Evolutionary conservation across 2,888 invertebrate genomes (phyloP), one percentile per base, ranked within the genome.

Genomic region (Drosophila hamatofila): DNA sequence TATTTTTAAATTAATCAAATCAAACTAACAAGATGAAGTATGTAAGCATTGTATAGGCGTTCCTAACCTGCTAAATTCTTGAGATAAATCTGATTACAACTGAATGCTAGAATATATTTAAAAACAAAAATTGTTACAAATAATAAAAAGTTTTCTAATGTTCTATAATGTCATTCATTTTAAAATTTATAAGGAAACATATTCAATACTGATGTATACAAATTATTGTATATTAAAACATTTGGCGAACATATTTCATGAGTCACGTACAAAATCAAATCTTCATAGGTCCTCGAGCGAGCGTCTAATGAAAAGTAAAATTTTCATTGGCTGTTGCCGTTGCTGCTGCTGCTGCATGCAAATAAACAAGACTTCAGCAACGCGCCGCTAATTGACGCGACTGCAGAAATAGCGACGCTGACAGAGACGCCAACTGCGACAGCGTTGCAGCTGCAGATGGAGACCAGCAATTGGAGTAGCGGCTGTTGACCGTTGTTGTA

Each of bases 341-440:
- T 35, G 33, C 16, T 23, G 51, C 21, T 52, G 51, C 56, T 72
- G 55, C n/a, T 30, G 30, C 64, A 81, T 78, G 74, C 73, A 87
- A 82, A 83, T 83, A 86, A 83, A 83, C 87, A 83, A 83, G 78
- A 86, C 72, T 39, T 65, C 62, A 66, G 65, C 59, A 71, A 60
- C 66, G 67, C 69, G 78, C 65, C 78, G 83, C 84, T 88, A 88
- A 88, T 85, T 86, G 86, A 86, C 76, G 77, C 80, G 73, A 77
- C 87, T 80, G 88, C 83, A 54, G 39, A 42, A 39, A 65, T 60
- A 66, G 39, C 65, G 78, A 69, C 63, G 66, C 62, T 41, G 60
- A 81, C 85, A 76, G 73, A 27, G 75, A 74, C 62, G 70, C 63
- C 75, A 62, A 48, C 59, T 37, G 52, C 57, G 57, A 68, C 71